A percentile compares a stretch with the other conserved stretches of the same genome.
Conservation (phyloP, 1,140 invertebrate species). For the Caenorhabditis remanei region DNA sequence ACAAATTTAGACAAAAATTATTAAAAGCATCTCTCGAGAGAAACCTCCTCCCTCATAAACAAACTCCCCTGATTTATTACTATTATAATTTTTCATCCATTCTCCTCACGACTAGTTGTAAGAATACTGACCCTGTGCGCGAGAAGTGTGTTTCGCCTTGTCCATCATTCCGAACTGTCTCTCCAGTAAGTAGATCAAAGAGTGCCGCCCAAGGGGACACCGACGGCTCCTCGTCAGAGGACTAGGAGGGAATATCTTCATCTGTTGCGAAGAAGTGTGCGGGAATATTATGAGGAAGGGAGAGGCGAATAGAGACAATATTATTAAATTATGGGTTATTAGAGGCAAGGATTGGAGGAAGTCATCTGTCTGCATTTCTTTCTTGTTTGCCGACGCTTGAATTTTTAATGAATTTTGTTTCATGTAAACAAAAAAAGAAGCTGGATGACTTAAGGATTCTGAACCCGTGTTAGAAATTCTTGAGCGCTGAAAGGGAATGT, state of each 20-base stretch:
- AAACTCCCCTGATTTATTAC: no score
- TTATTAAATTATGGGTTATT: constrained; percentile 55
- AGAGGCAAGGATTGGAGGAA: background rate
- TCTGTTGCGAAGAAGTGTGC: constrained; percentile 38
- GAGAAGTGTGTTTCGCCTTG: constrained; percentile 43
- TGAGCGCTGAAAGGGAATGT: no score
- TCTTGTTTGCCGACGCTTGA: background rate
- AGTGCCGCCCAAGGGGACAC: background rate
- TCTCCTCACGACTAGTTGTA: background rate
- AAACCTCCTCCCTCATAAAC: no score
- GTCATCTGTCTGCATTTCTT: background rate
- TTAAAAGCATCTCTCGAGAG: no score
- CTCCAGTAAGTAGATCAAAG: background rate
- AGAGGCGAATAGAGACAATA: background rate
- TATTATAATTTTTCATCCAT: background rate
- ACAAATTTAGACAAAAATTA: no score
- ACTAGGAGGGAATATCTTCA: constrained; percentile 44
- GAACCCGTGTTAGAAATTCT: no score
- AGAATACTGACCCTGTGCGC: constrained; percentile 13
- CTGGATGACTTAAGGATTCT: no score
- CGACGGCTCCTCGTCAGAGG: background rate
- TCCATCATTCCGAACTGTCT: constrained; percentile 42
- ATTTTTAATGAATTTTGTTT: background rate
- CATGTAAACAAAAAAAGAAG: no score
- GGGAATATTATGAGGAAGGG: background rate